Evolutionary conservation across 2,113 vertebrate genomes (phyloP), one percentile per base, ranked within the genome.

Genomic region (Zeus faber): DNA sequence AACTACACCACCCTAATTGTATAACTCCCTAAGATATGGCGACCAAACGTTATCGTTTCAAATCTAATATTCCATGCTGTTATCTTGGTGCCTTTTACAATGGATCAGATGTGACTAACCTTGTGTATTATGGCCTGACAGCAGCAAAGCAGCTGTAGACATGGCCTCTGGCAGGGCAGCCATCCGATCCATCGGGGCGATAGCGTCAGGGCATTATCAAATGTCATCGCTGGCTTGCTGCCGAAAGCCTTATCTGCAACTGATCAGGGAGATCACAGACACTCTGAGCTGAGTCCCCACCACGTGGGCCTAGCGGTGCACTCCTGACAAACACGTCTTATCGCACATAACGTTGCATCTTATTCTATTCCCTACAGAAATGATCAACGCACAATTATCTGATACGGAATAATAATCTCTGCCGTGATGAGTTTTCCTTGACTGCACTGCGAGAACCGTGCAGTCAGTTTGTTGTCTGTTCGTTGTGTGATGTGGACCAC

Each of bases 331-430:
- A 82, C 79, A 60, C 72, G 41, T 72, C 80, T 82, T 88, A 88
- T 86, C 86, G 37, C 69, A 47, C 26, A 10, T 65, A 16, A 20
- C 67, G 84, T 88, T 84, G 83, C 77, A 85, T 86, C 81, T 84
- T 74, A 86, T 78, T 74, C 72, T 72, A 33, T 83, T 82, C 80
- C 84, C 80, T 66, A 65, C 13, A 85, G 81, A 85, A 82, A 84
- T 87, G 83, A 88, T 88, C 86, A 46, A 87, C 84, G 84, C 77
- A 75, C 74, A 84, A 83, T 86, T 84, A 85, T 83, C 83, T 88
- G 86, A 86, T 86, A 85, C 62, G 80, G 74, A 80, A 81, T 83
- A 83, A 84, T 81, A 80, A 84, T 66, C 50, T 57, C 27, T n/a
- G 63, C 79, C 85, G 82, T 80, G 80, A 82, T 70, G 77, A 72